Percentiles rank a stretch among this genome's conserved stretches.
Evolutionary conservation across 2,888 invertebrate species (phyloP).

Genomic region (Drosophila testacea): DNA sequence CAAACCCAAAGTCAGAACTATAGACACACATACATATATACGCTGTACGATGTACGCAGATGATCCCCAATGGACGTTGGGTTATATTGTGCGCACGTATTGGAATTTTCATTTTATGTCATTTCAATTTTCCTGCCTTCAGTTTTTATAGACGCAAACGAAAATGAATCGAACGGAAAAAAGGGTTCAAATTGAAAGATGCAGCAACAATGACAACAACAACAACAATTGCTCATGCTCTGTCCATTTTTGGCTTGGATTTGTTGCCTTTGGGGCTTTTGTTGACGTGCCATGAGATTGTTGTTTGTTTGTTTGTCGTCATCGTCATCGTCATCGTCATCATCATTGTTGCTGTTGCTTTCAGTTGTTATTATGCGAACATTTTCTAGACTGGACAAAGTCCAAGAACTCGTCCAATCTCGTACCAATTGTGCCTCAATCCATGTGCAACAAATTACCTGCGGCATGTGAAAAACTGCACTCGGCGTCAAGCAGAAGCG

Average conservation of each 20-base stretch:
- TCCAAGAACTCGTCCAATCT: constrained; percentile 56
- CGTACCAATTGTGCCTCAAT: constrained; percentile 59
- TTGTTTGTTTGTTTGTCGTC: constrained; percentile 60
- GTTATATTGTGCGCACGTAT: constrained; percentile 72
- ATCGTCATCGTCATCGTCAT: constrained; percentile 7
- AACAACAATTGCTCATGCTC: constrained; percentile 51
- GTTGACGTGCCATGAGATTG: constrained; percentile 75
- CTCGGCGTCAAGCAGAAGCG: constrained; percentile 45
- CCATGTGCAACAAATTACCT: constrained; percentile 81
- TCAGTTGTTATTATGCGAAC: constrained; percentile 26
- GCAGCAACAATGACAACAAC: constrained; percentile 47
- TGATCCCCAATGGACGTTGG: constrained; percentile 62
- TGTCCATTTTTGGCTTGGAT: constrained; percentile 51
- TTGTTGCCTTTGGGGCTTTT: constrained; percentile 64
- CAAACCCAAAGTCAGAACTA: neutral
- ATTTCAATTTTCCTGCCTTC: constrained; percentile 76
- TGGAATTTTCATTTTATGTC: constrained; percentile 79
- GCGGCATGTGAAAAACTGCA: constrained; percentile 65
- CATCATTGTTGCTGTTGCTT: constrained; percentile 6
- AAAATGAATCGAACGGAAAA: constrained; percentile 71
- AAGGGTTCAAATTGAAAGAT: constrained; percentile 75
- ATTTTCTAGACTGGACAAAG: constrained; percentile 54
- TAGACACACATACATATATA: no score
- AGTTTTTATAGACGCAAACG: constrained; percentile 69
- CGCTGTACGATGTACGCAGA: constrained; percentile 24